Evolutionary conservation across 2,797 vertebrate species (phyloP).

Genomic region (Taeniopygia guttata): DNA sequence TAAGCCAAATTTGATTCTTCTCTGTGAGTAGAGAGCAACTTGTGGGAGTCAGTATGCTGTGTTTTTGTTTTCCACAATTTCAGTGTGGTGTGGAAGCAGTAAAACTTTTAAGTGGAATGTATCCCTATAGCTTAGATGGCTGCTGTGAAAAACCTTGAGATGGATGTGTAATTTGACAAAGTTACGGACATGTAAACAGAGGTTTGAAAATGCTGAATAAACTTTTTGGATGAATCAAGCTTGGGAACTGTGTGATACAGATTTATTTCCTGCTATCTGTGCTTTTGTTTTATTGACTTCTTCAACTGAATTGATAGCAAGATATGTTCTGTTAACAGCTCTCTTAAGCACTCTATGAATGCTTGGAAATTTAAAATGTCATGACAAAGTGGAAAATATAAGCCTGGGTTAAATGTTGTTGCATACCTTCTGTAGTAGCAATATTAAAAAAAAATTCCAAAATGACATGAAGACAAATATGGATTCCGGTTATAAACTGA

Average conservation of each 20-base stretch:
- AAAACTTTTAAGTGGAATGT: neutral
- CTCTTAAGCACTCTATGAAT: neutral
- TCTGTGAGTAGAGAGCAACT: neutral
- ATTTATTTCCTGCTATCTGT: neutral
- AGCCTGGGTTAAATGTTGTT: neutral
- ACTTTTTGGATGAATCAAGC: neutral
- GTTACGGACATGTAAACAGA: neutral
- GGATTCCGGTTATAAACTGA: neutral
- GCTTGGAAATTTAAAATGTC: neutral
- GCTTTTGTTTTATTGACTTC: neutral
- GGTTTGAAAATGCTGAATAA: neutral
- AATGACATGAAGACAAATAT: neutral
- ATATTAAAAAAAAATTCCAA: neutral
- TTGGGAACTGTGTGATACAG: neutral
- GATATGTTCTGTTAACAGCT: neutral
- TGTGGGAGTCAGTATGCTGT: neutral
- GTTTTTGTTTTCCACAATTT: neutral
- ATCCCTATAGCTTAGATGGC: neutral
- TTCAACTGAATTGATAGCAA: neutral
- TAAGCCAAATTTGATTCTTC: neutral
- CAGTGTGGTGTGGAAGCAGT: neutral
- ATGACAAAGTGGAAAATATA: neutral
- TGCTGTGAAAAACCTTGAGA: neutral
- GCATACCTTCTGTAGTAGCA: neutral
- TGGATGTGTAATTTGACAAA: fast-evolving